Evolutionary conservation across 92 coral and sea anemone genomes (phyloP), one percentile per base, ranked within the genome.

Genomic region (Plumapathes pennacea): DNA sequence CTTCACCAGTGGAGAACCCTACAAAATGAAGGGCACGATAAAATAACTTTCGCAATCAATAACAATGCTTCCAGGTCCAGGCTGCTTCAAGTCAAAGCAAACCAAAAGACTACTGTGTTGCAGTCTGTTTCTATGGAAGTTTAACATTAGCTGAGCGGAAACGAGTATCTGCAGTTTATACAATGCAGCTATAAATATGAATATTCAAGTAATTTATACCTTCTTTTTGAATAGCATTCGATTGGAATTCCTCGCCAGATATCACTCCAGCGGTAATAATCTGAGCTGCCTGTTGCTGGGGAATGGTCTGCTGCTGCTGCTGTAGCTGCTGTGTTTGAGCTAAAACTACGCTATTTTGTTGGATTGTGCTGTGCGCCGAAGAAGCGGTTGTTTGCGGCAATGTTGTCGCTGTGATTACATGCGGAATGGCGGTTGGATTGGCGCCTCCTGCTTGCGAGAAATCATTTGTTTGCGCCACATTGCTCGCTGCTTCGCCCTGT

Each of bases 1-100:
- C 98, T 59, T 92, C 98, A 20, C 94, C 71, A 30, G 90, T 74
- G 14, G 85, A 64, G 68, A 92, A 92, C 68, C 98, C 98, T 92
- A 64, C 56, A 40, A n/a, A n/a, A n/a, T n/a, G n/a, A n/a, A n/a
- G n/a, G n/a, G n/a, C n/a, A n/a, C n/a, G n/a, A n/a, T n/a, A n/a
- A n/a, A n/a, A n/a, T n/a, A n/a, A n/a, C n/a, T n/a, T n/a, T n/a
- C n/a, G n/a, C n/a, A n/a, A n/a, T n/a, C n/a, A n/a, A n/a, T n/a
- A n/a, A n/a, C n/a, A n/a, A n/a, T n/a, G n/a, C n/a, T n/a, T n/a
- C n/a, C n/a, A n/a, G n/a, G n/a, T n/a, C n/a, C n/a, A n/a, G n/a
- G n/a, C n/a, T n/a, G n/a, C n/a, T n/a, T n/a, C n/a, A n/a, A n/a
- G n/a, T n/a, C n/a, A n/a, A n/a, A n/a, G n/a, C n/a, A n/a, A n/a